Base-by-base conservation (phyloP, 2,797 vertebrate genomes). In the Fistularia tabacaria region DNA sequence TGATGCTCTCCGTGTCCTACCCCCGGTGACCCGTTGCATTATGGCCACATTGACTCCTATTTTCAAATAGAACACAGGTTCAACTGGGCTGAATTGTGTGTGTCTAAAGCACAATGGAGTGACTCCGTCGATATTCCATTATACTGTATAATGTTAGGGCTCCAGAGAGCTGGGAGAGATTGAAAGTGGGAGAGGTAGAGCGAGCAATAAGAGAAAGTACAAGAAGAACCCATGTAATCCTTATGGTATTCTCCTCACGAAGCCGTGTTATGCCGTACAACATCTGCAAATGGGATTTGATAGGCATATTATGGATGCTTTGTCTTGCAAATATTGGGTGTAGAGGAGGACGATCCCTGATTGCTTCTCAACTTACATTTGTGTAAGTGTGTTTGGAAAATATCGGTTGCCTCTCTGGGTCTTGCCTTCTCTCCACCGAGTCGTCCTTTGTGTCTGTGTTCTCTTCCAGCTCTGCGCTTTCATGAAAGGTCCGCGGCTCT, bases 101-200 rank as follows among this genome's bases (percentile, higher is more conserved):
- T 55, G 59, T 77, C 73, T 77, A 66, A 84, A 83, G 64, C 69
- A 79, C 76, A 80, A 73, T 69, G 51, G 46, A 77, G 75, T 15
- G 39, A 53, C 69, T 66, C 57, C 66, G 82, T 82, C 79, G 73
- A 86, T 83, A 85, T 83, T 80, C 69, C 69, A 83, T 83, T 83
- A 80, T 79, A 68, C 59, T 69, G 60, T 73, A 68, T 79, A 81
- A 81, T 83, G 80, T 71, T 80, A 62, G 54, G 70, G 42, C 72
- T 74, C 71, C 44, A 40, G 77, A 75, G 81, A 70, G 59, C 73
- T 49, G 57, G 65, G 58, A 60, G 36, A 50, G 63, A 69, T 62
- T 37, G 49, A 59, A 54, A 58, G 54, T 6, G 3, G 49, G 38
- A 74, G 68, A 76, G 59, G 63, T 66, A 39, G 51, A 54, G 66